These are phyloP conservation scores for Parascotia fuliginaria DNA, from an alignment of 2,888 invertebrate species.

Conservation along the genomic window DNA sequence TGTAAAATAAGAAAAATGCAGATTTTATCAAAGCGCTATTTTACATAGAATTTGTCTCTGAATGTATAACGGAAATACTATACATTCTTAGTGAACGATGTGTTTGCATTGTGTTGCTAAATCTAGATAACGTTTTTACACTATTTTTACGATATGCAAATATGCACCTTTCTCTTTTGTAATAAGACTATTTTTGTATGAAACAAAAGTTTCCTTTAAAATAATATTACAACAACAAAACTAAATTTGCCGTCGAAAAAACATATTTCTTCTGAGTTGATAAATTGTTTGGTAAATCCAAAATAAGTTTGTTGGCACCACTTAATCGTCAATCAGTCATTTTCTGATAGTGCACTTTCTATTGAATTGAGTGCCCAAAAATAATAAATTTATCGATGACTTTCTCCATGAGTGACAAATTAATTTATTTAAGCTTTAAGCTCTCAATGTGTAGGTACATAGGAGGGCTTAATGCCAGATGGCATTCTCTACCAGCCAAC, in stretches of 20 bases:
- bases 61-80: slow-evolving; percentile 15
- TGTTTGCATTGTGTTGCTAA: slow-evolving; percentile 2
- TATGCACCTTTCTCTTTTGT: not conserved
- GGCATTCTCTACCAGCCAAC: too few relatives aligned
- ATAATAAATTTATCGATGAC: slow-evolving; percentile 41
- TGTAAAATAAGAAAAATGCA: slow-evolving; percentile 9
- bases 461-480: too few relatives aligned
- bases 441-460: too few relatives aligned
- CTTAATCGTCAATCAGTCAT: slow-evolving; percentile 32
- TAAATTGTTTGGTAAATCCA: not conserved
- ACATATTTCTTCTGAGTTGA: not conserved
- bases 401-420: slow-evolving; percentile 21
- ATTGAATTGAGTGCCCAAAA: slow-evolving; percentile 50
- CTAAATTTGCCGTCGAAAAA: slow-evolving; percentile 4
- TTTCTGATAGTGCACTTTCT: slow-evolving; percentile 52
- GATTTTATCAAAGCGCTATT: slow-evolving; percentile 8
- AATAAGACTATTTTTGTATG: not conserved
- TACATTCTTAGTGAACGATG: not conserved
- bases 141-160: not conserved
- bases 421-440: too few relatives aligned
- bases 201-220: slow-evolving; percentile 1
- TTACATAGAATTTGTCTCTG: slow-evolving; percentile 9
- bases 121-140: slow-evolving; percentile 16
- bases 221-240: slow-evolving; percentile 2
- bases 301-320: slow-evolving; percentile 8